A percentile compares a stretch with the other conserved stretches of the same genome.
Evolutionary conservation across 1,140 invertebrate species (phyloP).

Genomic region (Homalodisca vitripennis): DNA sequence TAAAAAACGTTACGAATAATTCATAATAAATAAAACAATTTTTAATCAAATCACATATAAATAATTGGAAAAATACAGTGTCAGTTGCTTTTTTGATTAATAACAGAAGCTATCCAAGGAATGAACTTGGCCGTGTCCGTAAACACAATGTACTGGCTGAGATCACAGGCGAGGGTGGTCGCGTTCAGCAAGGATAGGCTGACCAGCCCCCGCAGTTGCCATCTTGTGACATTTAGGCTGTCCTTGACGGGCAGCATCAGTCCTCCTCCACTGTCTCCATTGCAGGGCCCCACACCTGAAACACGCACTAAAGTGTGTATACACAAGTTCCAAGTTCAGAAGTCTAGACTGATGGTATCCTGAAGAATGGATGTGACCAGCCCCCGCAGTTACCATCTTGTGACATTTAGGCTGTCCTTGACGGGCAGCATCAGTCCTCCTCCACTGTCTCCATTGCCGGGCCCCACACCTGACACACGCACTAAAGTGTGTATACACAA

Average conservation of each 20-base stretch:
- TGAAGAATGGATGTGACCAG: conserved; percentile 54
- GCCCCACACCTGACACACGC: conserved; percentile 50
- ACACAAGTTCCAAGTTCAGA: conserved; percentile 56
- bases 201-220: conserved; percentile 56
- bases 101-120: conserved; percentile 49
- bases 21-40: too few species aligned
- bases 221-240: conserved; percentile 53
- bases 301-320: conserved; percentile 46
- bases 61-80: too few species aligned
- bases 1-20: too few species aligned
- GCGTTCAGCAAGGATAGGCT: conserved; percentile 52
- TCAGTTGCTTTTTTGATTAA: too few species aligned
- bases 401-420: conserved; percentile 38
- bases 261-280: conserved; percentile 59
- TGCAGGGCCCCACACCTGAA: conserved; percentile 52
- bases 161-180: conserved; percentile 50
- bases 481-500: conserved; percentile 53
- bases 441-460: conserved; percentile 59
- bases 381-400: conserved; percentile 55
- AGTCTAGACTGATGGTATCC: conserved; percentile 46
- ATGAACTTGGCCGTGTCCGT: conserved; percentile 57
- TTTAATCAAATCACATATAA: too few species aligned
- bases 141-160: conserved; percentile 55
- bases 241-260: conserved; percentile 51
- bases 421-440: conserved; percentile 53